These are phyloP conservation scores for Myzus persicae DNA, from an alignment of 1,140 invertebrate genomes.

Conservation along the genomic window DNA sequence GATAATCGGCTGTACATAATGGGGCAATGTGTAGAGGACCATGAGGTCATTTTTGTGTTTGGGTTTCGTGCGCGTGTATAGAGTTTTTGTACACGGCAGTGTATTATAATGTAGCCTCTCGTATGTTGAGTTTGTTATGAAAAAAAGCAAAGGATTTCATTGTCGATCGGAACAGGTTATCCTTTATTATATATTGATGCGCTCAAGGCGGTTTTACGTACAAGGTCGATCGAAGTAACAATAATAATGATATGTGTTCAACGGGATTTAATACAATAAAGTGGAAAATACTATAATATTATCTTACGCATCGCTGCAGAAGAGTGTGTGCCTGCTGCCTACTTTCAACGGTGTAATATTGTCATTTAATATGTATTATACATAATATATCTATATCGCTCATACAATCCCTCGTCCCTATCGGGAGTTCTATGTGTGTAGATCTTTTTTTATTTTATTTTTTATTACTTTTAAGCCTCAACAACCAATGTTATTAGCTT, in stretches of 20 bases:
- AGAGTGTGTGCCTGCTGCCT: background rate
- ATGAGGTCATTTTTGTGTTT: background rate
- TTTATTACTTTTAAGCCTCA: too few relatives aligned
- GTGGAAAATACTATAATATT: background rate
- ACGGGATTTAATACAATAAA: background rate
- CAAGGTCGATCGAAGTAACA: background rate
- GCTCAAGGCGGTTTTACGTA: background rate
- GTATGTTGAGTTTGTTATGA: background rate
- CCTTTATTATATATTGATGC: background rate
- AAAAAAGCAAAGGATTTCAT: constrained; percentile 8
- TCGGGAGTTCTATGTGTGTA: too few relatives aligned
- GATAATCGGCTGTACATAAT: background rate
- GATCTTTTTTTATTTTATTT: too few relatives aligned
- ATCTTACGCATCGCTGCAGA: background rate
- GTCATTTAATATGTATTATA: background rate
- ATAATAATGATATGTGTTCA: background rate
- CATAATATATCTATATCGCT: too few relatives aligned
- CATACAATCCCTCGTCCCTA: too few relatives aligned
- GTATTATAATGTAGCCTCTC: background rate
- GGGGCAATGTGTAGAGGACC: background rate
- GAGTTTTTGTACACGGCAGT: background rate
- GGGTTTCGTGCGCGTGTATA: background rate
- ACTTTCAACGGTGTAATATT: too few relatives aligned
- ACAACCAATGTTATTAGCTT: too few relatives aligned
- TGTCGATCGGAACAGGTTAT: background rate